Conservation (phyloP, 2,113 vertebrate genomes). For the Amia ocellicauda region DNA sequence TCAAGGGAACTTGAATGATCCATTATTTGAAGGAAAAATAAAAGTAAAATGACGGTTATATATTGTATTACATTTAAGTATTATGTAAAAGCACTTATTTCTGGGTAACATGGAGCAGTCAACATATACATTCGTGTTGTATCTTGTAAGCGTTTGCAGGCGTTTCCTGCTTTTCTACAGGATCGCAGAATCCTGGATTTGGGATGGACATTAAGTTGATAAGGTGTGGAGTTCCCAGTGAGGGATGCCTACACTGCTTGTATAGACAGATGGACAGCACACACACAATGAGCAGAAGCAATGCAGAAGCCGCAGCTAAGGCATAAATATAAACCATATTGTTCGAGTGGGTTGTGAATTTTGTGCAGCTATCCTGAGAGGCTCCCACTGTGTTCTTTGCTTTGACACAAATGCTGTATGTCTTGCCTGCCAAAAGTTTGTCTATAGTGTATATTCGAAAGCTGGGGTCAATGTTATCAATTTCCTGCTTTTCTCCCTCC, state of each 20-base stretch:
- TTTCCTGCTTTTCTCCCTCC: constrained; percentile 23
- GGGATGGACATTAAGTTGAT: constrained; percentile 61
- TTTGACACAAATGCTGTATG: constrained; percentile 61
- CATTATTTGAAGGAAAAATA: too few relatives aligned
- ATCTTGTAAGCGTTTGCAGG: neutral
- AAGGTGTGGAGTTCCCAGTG: constrained; percentile 16
- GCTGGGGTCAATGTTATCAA: constrained; percentile 51
- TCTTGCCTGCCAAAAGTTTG: constrained; percentile 51
- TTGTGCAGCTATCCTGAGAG: constrained; percentile 35
- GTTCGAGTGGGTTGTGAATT: constrained; percentile 60
- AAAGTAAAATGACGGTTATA: too few relatives aligned
- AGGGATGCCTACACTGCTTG: constrained; percentile 34
- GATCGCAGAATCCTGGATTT: constrained; percentile 60
- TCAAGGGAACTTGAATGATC: too few relatives aligned
- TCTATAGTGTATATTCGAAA: constrained; percentile 61
- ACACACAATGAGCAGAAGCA: constrained; percentile 54
- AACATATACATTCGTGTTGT: too few relatives aligned
- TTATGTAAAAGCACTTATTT: too few relatives aligned
- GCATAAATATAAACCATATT: constrained; percentile 45
- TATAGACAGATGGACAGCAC: constrained; percentile 58
- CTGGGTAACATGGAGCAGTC: too few relatives aligned
- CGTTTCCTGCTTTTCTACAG: neutral
- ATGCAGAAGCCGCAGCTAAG: constrained; percentile 44
- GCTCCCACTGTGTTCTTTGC: constrained; percentile 61
- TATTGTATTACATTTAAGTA: too few relatives aligned